Conservation (phyloP, 2,888 invertebrate species). For the Fragum fragum region DNA sequence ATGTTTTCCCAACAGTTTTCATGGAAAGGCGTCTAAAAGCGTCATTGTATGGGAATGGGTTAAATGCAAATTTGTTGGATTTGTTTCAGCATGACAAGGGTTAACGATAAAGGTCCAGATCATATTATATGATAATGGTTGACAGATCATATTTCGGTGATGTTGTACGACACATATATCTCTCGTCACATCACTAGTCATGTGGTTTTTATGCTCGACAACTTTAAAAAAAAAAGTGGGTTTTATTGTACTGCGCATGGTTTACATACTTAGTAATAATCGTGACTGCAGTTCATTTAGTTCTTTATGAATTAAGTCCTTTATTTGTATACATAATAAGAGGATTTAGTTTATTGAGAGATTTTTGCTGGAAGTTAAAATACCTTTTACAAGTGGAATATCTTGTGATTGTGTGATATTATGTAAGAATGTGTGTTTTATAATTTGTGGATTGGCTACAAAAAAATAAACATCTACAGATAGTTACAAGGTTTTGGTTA, state of each 20-base stretch:
- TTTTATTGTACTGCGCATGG: conserved; percentile 28
- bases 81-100: no score
- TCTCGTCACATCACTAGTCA: conserved; percentile 12
- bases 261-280: conserved; percentile 28
- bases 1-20: no score
- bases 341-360: conserved; percentile 12
- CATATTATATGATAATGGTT: neutral
- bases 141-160: conserved; percentile 18
- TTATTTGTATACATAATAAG: conserved; percentile 12
- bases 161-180: conserved; percentile 16
- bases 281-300: conserved; percentile 15
- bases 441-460: no score
- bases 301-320: conserved; percentile 6
- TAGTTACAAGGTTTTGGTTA: no score
- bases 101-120: neutral
- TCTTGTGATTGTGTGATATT: no score
- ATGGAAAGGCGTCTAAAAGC: no score
- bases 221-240: conserved; percentile 11
- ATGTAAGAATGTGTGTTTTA: no score
- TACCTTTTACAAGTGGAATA: no score
- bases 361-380: neutral
- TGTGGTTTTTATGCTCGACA: neutral
- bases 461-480: no score
- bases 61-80: no score
- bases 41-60: no score